Evolutionary conservation across 2,888 invertebrate species (phyloP).

Genomic region (Yponomeuta evonymella): DNA sequence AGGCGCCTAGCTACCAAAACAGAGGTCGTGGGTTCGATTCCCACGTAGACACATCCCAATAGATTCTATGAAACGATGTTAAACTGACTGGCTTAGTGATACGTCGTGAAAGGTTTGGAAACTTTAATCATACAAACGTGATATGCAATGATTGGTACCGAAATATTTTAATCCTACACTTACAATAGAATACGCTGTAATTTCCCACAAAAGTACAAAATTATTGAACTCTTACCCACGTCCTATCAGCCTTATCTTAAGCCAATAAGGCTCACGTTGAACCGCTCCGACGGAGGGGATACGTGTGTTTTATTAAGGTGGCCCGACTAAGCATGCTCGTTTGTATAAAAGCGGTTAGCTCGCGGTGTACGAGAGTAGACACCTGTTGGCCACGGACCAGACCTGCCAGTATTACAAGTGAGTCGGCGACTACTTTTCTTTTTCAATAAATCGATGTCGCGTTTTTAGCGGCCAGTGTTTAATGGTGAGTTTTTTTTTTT

Average conservation of each 20-base stretch:
- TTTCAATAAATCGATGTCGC: neutral
- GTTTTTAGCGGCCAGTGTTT: neutral
- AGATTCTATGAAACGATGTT: too few species aligned
- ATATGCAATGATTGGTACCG: too few species aligned
- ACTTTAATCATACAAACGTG: too few species aligned
- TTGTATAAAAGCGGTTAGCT: conserved; percentile 29
- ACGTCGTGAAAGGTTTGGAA: too few species aligned
- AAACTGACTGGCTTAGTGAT: too few species aligned
- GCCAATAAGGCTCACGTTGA: neutral
- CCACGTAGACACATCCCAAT: too few species aligned
- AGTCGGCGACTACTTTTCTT: conserved; percentile 16
- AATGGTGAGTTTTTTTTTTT: neutral
- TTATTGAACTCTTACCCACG: neutral
- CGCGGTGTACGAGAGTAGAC: conserved; percentile 26
- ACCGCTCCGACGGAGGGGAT: neutral
- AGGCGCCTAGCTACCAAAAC: too few species aligned
- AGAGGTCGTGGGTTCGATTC: too few species aligned
- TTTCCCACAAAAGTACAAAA: neutral
- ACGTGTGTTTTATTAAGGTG: neutral
- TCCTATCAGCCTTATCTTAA: neutral
- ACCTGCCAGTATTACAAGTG: conserved; percentile 23
- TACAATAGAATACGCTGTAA: neutral
- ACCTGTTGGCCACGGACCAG: conserved; percentile 31
- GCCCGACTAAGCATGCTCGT: conserved; percentile 12
- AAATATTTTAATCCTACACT: too few species aligned